Base-by-base conservation (phyloP, 2,113 vertebrate species). In the Bubalus kerabau region DNA sequence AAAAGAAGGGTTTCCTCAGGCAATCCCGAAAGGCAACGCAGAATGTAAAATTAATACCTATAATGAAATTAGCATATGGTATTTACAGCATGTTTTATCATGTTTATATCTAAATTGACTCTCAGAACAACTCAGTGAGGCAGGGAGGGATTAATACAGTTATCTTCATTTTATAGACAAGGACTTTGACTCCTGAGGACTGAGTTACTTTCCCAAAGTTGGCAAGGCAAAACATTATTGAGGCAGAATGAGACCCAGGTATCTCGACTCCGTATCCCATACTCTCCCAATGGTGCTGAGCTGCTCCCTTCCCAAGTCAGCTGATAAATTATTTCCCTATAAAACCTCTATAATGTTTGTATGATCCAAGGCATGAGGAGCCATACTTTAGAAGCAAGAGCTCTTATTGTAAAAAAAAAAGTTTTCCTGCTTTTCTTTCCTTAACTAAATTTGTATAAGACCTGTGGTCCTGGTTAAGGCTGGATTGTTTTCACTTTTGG, bases 231-330 rank as follows among this genome's bases (percentile, higher is more conserved):
- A 32, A 64, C 14, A 5, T 17, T 30, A 8, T 1, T 8, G 16
- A 13, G 19, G 21, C 32, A 52, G 32, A 36, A 54, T 57, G 50
- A 60, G 14, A 52, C 6, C 3, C 40, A 50, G 26, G 14, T 21
- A 5, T n/a, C 28, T 52, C 15, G 32, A 52, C 23, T 48, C n/a
- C 1, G 0, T 4, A 2, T 28, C 23, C 30, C 21, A 19, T 4
- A 24, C 19, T 7, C 52, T 56, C 30, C 40, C 40, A 13, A 2
- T 13, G 7, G 6, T 59, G 28, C 23, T 21, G 6, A 9, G 15
- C 28, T 26, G 52, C 21, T 36, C 24, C 26, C 30, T 64, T 52
- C 43, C 52, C 59, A 46, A 5, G 7, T 6, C 19, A 26, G 6
- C 2, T 21, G 52, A 24, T 17, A 16, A 59, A 48, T n/a, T 36